A percentile compares a stretch with the other conserved stretches of the same genome.
These are phyloP conservation scores for Eolophus roseicapilla DNA, from an alignment of 2,113 vertebrate species.

Conservation along the genomic window DNA sequence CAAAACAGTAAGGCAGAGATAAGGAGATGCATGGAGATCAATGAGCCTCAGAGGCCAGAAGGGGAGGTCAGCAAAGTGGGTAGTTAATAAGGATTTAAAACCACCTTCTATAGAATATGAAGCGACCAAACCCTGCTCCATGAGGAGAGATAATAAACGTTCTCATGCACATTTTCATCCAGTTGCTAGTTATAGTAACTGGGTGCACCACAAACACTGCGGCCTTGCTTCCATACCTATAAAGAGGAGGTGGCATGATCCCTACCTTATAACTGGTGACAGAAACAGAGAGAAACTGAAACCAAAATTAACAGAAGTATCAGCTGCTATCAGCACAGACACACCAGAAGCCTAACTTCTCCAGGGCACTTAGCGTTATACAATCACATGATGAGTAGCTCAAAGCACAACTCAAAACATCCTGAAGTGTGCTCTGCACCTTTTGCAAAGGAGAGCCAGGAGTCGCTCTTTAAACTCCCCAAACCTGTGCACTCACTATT, in stretches of 20 bases:
- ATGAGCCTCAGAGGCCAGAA: neutral
- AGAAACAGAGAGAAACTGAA: neutral
- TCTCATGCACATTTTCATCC: neutral
- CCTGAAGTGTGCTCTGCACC: rapidly evolving
- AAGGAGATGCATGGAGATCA: neutral
- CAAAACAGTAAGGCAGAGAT: neutral
- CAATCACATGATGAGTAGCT: neutral
- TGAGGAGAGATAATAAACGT: neutral
- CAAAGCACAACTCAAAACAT: neutral
- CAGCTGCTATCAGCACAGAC: neutral
- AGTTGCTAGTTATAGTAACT: neutral
- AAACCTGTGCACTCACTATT: neutral
- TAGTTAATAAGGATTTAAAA: neutral
- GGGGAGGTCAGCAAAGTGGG: neutral
- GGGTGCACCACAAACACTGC: neutral
- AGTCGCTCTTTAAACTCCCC: neutral
- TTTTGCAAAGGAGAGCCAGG: neutral
- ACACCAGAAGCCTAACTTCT: neutral
- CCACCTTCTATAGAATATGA: neutral
- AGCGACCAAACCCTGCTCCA: neutral
- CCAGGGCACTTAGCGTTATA: neutral
- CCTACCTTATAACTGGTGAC: neutral
- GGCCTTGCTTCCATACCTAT: neutral
- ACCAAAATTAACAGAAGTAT: neutral
- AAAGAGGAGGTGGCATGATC: neutral